Base-by-base conservation (phyloP, 2,797 vertebrate species). In the Brachyalestes nurse region DNA sequence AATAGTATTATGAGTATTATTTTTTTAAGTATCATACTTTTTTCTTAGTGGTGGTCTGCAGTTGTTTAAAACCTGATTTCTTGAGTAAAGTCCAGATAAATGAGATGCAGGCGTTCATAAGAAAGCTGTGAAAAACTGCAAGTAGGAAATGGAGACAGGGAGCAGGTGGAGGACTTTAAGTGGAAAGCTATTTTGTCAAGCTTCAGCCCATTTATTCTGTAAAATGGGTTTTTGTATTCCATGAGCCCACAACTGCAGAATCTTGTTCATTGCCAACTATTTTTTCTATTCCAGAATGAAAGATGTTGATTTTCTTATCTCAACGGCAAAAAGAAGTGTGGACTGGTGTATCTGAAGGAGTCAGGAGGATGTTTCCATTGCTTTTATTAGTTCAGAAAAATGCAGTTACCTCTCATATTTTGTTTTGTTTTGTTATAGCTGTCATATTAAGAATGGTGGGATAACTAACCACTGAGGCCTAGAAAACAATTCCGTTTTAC, bases 131-230 rank as follows among this genome's bases (percentile, higher is more conserved):
- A 49, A 49, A 6, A 47, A 21, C 6, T 40, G 28, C 16, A 69
- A 23, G 3, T 2, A 34, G 17, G 14, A 57, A 28, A 0, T 72
- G 53, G 28, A 57, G 25, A 1, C 51, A 38, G 53, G 28, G 28
- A 73, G 71, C 71, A 73, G 71, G 71, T 73, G 71, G 34, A 40
- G 28, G 53, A 38, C 40, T 40, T 55, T n/a, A 58, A 40, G 9
- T 58, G 53, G 71, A 28, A 21, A 40, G 21, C 71, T 57, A 19
- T 72, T 55, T 55, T 57, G 53, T 5, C 17, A 55, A 17, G 51
- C 16, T 40, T 9, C 51, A 40, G 53, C 6, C 25, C 23, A n/a
- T 40, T 73, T 49, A 42, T 73, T 73, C 38, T 73, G 53, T 38
- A 40, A 60, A 73, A 40, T 58, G 34, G 55, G 17, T 58, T 73